These are phyloP conservation scores for Sinocyclocheilus rhinocerous DNA, from an alignment of 2,113 vertebrate species.

Conservation along the genomic window DNA sequence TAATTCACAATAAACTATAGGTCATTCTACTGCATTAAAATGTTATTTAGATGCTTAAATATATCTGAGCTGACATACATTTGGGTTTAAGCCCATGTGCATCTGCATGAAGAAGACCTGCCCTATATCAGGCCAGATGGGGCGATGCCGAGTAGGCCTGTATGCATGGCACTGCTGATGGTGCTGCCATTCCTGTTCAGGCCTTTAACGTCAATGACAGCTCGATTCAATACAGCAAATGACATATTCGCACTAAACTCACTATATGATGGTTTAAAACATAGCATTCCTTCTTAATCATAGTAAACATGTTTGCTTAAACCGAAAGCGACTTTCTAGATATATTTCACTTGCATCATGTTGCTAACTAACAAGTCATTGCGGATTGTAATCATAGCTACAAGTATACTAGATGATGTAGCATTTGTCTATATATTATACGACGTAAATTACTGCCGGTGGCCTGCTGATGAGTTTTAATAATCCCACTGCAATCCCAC, in stretches of 20 bases:
- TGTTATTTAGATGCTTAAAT: neutral
- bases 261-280: neutral
- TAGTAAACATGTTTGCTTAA: neutral
- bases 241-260: neutral
- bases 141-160: constrained; percentile 39
- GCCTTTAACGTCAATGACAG: constrained; percentile 19
- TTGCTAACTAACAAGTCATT: constrained; percentile 6
- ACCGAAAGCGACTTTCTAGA: neutral
- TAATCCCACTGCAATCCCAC: constrained; percentile 15
- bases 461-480: constrained; percentile 13
- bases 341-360: neutral
- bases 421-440: neutral
- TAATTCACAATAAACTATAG: neutral
- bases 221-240: neutral
- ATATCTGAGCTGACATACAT: neutral
- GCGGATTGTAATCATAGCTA: neutral
- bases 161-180: constrained; percentile 31
- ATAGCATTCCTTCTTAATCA: no score
- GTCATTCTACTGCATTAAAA: neutral
- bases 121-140: constrained; percentile 46
- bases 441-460: neutral
- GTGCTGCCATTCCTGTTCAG: neutral
- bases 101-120: constrained; percentile 29
- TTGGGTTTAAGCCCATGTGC: neutral
- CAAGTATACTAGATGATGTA: neutral